These are phyloP conservation scores for Halictus rubicundus DNA, from an alignment of 1,140 invertebrate species.

Conservation along the genomic window DNA sequence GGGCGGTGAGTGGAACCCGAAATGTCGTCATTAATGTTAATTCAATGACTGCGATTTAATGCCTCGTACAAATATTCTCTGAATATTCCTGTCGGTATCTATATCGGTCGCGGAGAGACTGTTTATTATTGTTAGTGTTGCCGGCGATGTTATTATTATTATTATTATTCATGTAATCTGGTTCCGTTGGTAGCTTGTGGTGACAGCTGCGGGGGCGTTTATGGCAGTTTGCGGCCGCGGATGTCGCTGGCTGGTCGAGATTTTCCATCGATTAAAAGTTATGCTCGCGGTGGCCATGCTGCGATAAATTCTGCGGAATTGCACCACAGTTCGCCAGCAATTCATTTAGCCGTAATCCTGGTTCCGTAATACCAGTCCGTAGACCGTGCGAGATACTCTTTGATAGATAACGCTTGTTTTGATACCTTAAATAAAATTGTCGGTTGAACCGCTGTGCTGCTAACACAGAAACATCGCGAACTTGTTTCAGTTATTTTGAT, in stretches of 20 bases:
- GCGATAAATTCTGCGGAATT: constrained; percentile 11
- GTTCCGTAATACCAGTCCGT: background rate
- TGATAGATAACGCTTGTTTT: background rate
- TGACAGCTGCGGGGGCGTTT: constrained; percentile 36
- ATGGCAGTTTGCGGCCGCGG: constrained; percentile 14
- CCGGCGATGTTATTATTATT: background rate
- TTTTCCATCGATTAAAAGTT: constrained; percentile 40
- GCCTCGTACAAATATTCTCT: background rate
- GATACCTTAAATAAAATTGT: background rate
- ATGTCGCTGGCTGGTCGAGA: background rate
- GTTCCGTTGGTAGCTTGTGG: background rate
- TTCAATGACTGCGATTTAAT: background rate
- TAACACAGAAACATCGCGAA: too few species aligned
- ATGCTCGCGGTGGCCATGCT: background rate
- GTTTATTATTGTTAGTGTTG: constrained; percentile 2
- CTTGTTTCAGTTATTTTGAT: too few species aligned
- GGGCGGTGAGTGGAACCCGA: background rate
- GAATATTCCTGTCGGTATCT: background rate
- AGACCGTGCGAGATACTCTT: background rate
- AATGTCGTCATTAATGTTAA: background rate
- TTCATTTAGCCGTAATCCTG: background rate
- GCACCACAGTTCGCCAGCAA: background rate
- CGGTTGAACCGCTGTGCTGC: too few species aligned
- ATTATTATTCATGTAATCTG: background rate
- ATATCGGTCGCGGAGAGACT: background rate